A percentile compares a stretch with the other conserved stretches of the same genome.
phyloP scores from a whole-genome alignment of 2,797 vertebrate species.

The Notamacropus eugenii region DNA sequence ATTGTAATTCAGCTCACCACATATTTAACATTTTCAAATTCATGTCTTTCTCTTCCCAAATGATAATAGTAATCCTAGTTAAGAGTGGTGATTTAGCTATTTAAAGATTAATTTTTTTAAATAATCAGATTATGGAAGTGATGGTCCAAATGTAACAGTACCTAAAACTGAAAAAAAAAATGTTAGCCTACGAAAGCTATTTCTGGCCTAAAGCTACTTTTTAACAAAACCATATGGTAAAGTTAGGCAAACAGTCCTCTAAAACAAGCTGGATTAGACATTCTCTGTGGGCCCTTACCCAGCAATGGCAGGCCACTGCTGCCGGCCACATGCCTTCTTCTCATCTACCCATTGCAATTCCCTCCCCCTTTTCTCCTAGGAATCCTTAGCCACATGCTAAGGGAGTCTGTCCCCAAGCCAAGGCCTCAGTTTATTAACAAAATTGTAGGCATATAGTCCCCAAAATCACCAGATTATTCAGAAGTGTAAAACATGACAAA shows the following conservation, averaged over 20 bases:
- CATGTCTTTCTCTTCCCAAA: background rate
- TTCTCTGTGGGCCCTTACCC: background rate
- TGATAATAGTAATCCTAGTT: conserved; percentile 48
- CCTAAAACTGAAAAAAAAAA: conserved; percentile 72
- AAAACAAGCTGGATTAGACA: background rate
- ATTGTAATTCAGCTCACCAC: background rate
- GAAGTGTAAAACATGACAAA: conserved; percentile 70
- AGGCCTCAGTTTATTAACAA: conserved; percentile 56
- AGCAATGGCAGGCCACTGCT: background rate
- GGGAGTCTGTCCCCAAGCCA: background rate
- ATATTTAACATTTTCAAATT: conserved; percentile 49
- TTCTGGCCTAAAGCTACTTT: conserved; percentile 37
- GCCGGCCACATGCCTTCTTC: background rate
- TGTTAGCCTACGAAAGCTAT: conserved; percentile 8
- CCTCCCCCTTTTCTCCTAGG: background rate
- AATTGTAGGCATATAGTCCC: conserved; percentile 62
- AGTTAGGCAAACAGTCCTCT: conserved; percentile 45
- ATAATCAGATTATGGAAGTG: conserved; percentile 50
- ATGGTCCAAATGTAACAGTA: conserved; percentile 48
- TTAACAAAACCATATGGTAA: conserved; percentile 48
- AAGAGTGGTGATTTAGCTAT: conserved; percentile 39
- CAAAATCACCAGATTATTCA: conserved; percentile 67
- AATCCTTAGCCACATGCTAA: background rate
- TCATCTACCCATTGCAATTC: background rate
- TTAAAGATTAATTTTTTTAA: conserved; percentile 22